phyloP scores from a whole-genome alignment of 1,140 invertebrate species.

The Microplitis demolitor region DNA sequence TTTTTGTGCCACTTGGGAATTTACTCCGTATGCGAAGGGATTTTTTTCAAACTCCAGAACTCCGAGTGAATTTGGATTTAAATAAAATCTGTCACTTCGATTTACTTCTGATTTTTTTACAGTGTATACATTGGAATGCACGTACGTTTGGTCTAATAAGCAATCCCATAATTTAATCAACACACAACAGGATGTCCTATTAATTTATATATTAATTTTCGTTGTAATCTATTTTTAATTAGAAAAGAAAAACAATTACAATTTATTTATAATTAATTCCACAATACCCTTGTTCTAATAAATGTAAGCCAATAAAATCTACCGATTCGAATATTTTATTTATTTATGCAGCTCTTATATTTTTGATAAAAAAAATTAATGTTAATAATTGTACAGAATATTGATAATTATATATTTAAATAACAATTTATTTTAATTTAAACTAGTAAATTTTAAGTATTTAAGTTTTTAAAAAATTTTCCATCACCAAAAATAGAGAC shows the following conservation, averaged over 20 bases:
- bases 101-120: background rate
- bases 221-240: conserved; percentile 9
- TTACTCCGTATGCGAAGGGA: too few relatives aligned
- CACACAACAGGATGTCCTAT: background rate
- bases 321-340: background rate
- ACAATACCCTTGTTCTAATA: conserved; percentile 9
- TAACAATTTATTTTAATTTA: too few relatives aligned
- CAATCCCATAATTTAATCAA: conserved; percentile 9
- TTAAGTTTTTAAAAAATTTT: too few relatives aligned
- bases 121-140: background rate
- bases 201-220: background rate
- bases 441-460: too few relatives aligned
- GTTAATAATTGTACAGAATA: too few relatives aligned
- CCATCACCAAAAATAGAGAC: background rate
- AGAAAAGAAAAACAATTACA: background rate
- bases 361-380: too few relatives aligned
- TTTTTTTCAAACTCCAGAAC: too few relatives aligned
- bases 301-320: background rate
- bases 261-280: background rate
- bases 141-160: conserved; percentile 9
- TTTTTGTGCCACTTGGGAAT: background rate
- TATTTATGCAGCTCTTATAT: too few relatives aligned
- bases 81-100: too few relatives aligned
- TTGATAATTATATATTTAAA: too few relatives aligned
- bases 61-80: too few relatives aligned